These are phyloP conservation scores for Metalampra italica DNA, from an alignment of 2,888 invertebrate genomes.

Conservation along the genomic window DNA sequence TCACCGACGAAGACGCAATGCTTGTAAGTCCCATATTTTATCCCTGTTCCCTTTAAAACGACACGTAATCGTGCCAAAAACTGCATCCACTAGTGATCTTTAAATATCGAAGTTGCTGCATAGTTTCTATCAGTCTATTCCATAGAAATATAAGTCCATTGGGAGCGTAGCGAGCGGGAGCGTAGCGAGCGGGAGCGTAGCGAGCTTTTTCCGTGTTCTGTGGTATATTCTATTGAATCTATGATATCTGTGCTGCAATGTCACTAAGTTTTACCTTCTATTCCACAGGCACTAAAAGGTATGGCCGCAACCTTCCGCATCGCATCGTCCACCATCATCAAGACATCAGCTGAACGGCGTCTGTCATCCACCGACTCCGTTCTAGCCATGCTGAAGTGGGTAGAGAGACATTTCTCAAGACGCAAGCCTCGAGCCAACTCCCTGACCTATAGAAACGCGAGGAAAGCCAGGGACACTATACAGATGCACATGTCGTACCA, in stretches of 20 bases:
- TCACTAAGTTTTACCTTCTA: conserved; percentile 1
- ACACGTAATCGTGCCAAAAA: too few species aligned
- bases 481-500: conserved; percentile 88
- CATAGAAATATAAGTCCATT: too few species aligned
- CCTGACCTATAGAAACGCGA: conserved; percentile 78
- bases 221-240: too few species aligned
- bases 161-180: too few species aligned
- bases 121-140: too few species aligned
- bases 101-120: too few species aligned
- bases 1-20: conserved; percentile 95
- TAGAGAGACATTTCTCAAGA: conserved; percentile 89
- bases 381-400: conserved; percentile 93
- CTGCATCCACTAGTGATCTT: too few species aligned
- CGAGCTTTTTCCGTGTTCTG: too few species aligned
- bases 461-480: conserved; percentile 82
- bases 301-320: conserved; percentile 96
- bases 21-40: conserved; percentile 73
- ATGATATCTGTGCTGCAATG: too few species aligned
- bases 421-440: conserved; percentile 87
- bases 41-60: not conserved
- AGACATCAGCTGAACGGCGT: conserved; percentile 91
- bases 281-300: conserved; percentile 88
- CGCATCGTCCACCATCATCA: conserved; percentile 89
- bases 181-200: too few species aligned
- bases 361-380: conserved; percentile 94